Evolutionary conservation across 2,113 vertebrate species (phyloP).

Genomic region (Oxyura jamaicensis): DNA sequence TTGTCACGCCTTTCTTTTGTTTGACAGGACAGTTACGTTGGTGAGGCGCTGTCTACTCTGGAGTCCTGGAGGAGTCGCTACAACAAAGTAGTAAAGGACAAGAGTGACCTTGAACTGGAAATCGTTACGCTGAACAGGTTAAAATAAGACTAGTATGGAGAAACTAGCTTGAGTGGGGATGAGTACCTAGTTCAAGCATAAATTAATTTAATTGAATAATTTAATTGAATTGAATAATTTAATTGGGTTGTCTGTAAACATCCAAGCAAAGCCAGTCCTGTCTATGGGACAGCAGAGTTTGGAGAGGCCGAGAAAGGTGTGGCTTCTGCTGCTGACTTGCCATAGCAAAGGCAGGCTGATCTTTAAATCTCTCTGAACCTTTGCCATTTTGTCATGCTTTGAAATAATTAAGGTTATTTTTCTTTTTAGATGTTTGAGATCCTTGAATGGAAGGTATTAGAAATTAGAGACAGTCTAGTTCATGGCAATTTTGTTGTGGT

Average conservation of each 20-base stretch:
- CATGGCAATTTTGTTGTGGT: neutral
- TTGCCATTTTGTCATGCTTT: neutral
- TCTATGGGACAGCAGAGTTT: neutral
- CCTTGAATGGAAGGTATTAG: neutral
- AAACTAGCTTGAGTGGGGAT: neutral
- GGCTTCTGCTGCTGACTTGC: slow-evolving; percentile 1
- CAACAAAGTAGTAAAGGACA: slow-evolving; percentile 83
- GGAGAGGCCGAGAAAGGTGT: neutral
- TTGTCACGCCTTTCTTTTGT: neutral
- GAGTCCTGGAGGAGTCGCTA: slow-evolving; percentile 86
- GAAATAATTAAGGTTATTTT: neutral
- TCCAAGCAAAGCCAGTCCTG: neutral
- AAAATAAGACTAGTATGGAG: neutral
- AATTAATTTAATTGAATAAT: neutral
- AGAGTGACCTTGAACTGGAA: slow-evolving; percentile 84
- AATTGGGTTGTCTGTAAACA: neutral
- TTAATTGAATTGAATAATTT: neutral
- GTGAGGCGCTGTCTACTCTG: slow-evolving; percentile 77
- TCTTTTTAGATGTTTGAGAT: neutral
- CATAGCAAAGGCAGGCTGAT: neutral
- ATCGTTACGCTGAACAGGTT: slow-evolving; percentile 86
- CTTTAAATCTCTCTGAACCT: neutral
- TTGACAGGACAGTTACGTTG: slow-evolving; percentile 82
- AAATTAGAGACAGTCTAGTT: neutral
- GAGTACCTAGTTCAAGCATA: neutral